A percentile compares a stretch with the other conserved stretches of the same genome.
These are phyloP conservation scores for Dolichopus griseipennis DNA, from an alignment of 2,888 invertebrate genomes.

Conservation along the genomic window DNA sequence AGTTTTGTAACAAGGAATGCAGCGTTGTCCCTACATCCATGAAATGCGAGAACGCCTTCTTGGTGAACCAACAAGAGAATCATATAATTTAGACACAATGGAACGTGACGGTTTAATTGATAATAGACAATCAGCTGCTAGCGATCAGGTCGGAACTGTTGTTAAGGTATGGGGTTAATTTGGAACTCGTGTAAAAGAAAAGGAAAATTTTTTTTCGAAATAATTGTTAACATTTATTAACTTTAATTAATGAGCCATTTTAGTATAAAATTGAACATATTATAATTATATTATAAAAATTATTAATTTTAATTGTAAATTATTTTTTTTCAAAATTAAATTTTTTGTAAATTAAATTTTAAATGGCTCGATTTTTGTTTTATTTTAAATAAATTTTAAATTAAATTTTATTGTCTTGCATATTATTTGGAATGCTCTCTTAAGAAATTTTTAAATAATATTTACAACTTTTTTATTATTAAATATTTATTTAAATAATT, in stretches of 20 bases:
- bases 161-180: constrained; percentile 63
- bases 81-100: constrained; percentile 54
- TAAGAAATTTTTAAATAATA: constrained; percentile 14
- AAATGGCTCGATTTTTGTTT: not conserved
- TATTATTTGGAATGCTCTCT: constrained; percentile 12
- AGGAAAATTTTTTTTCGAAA: not conserved
- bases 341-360: not conserved
- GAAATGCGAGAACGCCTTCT: constrained; percentile 89
- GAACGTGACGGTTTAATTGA: constrained; percentile 46
- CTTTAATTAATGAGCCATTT: not conserved
- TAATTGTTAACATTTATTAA: not conserved
- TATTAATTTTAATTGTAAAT: too few species aligned
- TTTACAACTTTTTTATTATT: constrained; percentile 10
- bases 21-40: constrained; percentile 80
- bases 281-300: too few species aligned
- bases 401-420: too few species aligned
- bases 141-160: constrained; percentile 70
- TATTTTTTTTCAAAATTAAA: too few species aligned
- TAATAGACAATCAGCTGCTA: constrained; percentile 41
- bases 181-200: constrained; percentile 5
- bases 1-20: constrained; percentile 35
- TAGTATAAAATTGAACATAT: too few species aligned
- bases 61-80: constrained; percentile 59
- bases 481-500: not conserved
- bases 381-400: too few species aligned